phyloP scores from a whole-genome alignment of 2,113 vertebrate species.

The Trogon melanurus region DNA sequence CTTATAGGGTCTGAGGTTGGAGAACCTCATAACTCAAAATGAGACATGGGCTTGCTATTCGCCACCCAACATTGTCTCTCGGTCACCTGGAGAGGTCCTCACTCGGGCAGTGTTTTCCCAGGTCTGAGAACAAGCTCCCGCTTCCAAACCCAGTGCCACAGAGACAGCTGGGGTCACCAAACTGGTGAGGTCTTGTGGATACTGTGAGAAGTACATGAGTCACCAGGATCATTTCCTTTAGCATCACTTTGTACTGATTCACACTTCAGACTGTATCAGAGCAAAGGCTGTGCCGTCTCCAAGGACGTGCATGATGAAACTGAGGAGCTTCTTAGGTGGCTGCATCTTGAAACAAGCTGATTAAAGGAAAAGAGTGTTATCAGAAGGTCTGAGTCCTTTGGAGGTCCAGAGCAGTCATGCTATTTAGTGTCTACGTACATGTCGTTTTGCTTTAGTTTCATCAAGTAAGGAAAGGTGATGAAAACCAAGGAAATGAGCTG shows the following conservation, averaged over 20 bases:
- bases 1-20: background rate
- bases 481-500: background rate
- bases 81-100: background rate
- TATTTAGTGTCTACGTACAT: background rate
- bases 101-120: accelerated
- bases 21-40: background rate
- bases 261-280: background rate
- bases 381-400: background rate
- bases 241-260: background rate
- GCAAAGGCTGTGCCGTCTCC: background rate
- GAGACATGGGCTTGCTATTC: background rate
- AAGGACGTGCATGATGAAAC: background rate
- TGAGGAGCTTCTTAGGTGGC: background rate
- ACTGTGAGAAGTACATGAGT: background rate
- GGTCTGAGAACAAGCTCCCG: accelerated
- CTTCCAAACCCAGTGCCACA: background rate
- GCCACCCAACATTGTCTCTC: background rate
- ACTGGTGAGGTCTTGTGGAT: background rate
- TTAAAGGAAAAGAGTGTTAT: background rate
- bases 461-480: background rate
- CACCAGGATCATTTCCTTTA: background rate
- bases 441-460: background rate
- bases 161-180: background rate
- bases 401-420: background rate
- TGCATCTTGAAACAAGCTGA: background rate